These are phyloP conservation scores for Stenolophus ochropezus DNA, from an alignment of 2,888 invertebrate species.

Conservation along the genomic window DNA sequence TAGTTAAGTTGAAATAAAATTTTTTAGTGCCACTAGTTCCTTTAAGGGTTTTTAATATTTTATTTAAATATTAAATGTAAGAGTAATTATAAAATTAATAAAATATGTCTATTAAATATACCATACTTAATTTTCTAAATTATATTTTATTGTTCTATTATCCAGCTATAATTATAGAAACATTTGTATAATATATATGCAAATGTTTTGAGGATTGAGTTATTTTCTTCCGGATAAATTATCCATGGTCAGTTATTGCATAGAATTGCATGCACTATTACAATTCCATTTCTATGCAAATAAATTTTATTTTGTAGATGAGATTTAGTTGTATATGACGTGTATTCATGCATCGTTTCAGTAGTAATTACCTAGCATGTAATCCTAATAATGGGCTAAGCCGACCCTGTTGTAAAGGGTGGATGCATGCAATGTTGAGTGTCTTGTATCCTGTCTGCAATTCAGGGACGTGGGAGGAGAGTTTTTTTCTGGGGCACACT, in stretches of 20 bases:
- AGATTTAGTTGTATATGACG: background rate
- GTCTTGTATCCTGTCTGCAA: background rate
- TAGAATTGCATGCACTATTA: background rate
- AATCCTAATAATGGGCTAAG: background rate
- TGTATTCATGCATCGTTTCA: background rate
- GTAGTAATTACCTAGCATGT: background rate
- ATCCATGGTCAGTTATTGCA: background rate
- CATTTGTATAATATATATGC: no score
- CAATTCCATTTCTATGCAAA: background rate
- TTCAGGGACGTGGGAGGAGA: background rate
- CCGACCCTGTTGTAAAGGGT: background rate
- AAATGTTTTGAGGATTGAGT: background rate
- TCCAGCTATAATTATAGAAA: no score
- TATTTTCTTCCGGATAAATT: background rate
- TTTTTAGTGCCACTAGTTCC: no score
- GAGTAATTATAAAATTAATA: no score
- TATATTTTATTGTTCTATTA: no score
- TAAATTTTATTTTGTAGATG: no score
- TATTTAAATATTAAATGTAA: no score
- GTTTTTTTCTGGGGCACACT: background rate
- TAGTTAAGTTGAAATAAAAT: no score
- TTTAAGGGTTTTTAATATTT: no score
- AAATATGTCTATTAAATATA: no score
- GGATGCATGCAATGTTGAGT: background rate
- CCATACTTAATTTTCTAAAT: no score